Evolutionary conservation across 2,113 vertebrate genomes (phyloP), one percentile per base, ranked within the genome.

Genomic region (Burhinus bistriatus): DNA sequence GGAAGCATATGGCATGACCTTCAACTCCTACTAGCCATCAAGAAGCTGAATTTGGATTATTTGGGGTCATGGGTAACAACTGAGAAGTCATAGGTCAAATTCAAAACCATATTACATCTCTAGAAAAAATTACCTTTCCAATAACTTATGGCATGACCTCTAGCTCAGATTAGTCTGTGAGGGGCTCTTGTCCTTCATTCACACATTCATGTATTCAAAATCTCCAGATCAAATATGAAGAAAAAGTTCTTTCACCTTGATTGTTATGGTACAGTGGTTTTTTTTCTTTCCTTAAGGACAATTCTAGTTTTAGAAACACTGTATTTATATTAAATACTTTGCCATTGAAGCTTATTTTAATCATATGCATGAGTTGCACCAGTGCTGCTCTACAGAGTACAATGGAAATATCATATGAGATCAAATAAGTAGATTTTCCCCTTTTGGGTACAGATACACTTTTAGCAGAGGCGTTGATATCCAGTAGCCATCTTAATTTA

Each of bases 11-110:
- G 58, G 64, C 78, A 90, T 87, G 95, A 96, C 87, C 92, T 97
- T 87, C 87, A 95, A 77, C 52, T 95, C 72, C 59, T 97, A 97
- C 94, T 78, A 94, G 91, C 73, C 68, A 81, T 92, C 84, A 91
- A 94, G 87, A 83, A 88, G 89, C 91, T 95, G 97, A 96, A 96
- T 90, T 83, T 78, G 86, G 96, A 96, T 93, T 97, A 95, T 95
- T 70, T 71, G 72, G 62, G 94, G 94, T 95, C 96, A 83, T 26
- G 94, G 62, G 87, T 97, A 81, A 90, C 91, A 95, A 78, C 65
- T 82, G 45, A 76, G 72, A 95, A 89, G 88, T 78, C 91, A 91
- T 16, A 97, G 96, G 97, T 97, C 95, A 96, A 95, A 94, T 84
- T 93, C 90, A 97, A 96, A 91, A 59, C 89, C 77, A 78, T 69